Conservation (phyloP, 2,797 vertebrate genomes). For the Anisognathus igniventris region DNA sequence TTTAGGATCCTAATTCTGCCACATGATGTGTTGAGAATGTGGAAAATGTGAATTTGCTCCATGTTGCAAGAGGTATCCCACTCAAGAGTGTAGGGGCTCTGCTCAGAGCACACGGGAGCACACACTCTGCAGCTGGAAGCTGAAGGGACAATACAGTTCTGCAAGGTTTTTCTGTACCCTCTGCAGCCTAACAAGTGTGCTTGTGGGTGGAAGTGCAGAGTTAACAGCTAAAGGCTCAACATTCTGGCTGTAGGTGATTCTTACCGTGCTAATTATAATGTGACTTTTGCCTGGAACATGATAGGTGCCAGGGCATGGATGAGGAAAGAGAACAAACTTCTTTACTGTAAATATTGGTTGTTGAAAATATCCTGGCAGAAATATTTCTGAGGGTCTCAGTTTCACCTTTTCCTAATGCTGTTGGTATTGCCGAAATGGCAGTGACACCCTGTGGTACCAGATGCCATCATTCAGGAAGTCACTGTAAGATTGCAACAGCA, state of each 20-base stretch:
- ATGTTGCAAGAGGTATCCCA: neutral
- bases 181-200: neutral
- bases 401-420: neutral
- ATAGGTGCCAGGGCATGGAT: neutral
- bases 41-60: neutral
- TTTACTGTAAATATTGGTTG: neutral
- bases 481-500: neutral
- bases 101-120: neutral
- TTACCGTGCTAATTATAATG: neutral
- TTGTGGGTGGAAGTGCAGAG: neutral
- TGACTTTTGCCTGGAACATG: neutral
- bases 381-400: neutral
- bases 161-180: neutral
- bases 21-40: no score
- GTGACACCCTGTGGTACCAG: conserved; percentile 29
- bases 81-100: neutral
- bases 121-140: fast-evolving
- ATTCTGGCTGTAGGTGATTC: neutral
- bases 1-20: neutral
- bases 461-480: neutral
- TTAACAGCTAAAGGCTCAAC: neutral
- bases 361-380: neutral
- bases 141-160: neutral
- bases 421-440: neutral
- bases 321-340: neutral